phyloP scores from a whole-genome alignment of 30 jellyfish, hydroid and myxozoan species.

The Hydractinia symbiolongicarpus region DNA sequence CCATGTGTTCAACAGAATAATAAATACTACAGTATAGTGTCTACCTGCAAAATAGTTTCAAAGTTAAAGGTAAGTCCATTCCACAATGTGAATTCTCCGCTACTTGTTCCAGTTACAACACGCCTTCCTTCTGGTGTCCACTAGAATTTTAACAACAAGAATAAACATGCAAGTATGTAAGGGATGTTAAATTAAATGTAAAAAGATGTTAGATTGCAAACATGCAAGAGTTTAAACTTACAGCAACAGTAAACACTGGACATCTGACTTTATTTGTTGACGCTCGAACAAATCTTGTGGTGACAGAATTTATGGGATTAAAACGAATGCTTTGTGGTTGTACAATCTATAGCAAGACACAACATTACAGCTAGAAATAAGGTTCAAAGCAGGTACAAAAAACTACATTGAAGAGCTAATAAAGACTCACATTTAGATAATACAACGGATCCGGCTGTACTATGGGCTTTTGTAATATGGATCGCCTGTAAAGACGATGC shows the following conservation, averaged over 20 bases:
- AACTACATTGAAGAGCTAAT: background rate
- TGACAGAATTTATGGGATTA: conserved; percentile 75
- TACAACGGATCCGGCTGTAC: conserved; percentile 79
- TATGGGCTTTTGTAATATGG: conserved; percentile 41
- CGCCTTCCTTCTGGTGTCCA: conserved; percentile 98
- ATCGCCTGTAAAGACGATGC: conserved; percentile 74
- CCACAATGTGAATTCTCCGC: conserved; percentile 96
- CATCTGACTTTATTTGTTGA: conserved; percentile 91
- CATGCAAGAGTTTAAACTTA: conserved; percentile 19
- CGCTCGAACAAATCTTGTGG: conserved; percentile 86
- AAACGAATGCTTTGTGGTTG: conserved; percentile 54
- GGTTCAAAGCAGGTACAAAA: background rate
- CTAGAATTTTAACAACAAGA: conserved; percentile 29
- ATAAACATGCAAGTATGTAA: background rate
- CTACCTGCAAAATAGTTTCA: conserved; percentile 89
- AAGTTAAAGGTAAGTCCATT: conserved; percentile 79
- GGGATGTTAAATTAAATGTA: background rate
- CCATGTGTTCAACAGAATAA: background rate
- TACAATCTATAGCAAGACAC: conserved; percentile 37
- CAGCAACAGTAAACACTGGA: conserved; percentile 80
- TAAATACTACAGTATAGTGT: background rate
- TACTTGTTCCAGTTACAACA: conserved; percentile 87
- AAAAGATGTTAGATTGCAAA: background rate
- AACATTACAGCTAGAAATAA: background rate
- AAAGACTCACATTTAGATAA: conserved; percentile 53